These are phyloP conservation scores for Eristalinus sepulchralis DNA, from an alignment of 2,888 invertebrate genomes.

Conservation along the genomic window DNA sequence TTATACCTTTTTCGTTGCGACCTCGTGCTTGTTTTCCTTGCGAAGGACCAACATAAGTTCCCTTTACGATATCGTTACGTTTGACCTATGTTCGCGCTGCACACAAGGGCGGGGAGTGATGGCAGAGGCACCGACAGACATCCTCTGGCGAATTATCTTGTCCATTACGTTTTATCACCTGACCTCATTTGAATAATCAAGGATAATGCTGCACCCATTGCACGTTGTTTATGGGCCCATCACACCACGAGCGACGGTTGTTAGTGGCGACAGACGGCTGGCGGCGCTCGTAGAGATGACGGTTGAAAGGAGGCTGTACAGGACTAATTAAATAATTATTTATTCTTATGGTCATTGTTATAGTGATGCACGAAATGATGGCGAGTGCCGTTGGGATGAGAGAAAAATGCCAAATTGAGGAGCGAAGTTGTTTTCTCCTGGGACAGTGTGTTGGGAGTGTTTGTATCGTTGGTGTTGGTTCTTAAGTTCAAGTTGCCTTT, in stretches of 20 bases:
- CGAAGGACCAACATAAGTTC: slow-evolving; percentile 37
- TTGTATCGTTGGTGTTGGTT: too few species aligned
- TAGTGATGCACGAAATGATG: too few species aligned
- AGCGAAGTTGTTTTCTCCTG: too few species aligned
- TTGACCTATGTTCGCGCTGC: slow-evolving; percentile 53
- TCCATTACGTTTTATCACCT: slow-evolving; percentile 62
- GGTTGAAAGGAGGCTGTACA: too few species aligned
- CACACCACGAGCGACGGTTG: background rate
- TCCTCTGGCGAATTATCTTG: slow-evolving; percentile 21
- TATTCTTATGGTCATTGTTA: too few species aligned
- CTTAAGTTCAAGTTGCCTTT: too few species aligned
- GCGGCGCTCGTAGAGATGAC: too few species aligned
- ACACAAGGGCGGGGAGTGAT: background rate
- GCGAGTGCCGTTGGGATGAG: too few species aligned
- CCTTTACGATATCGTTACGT: slow-evolving; percentile 50
- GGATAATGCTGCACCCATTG: slow-evolving; percentile 50
- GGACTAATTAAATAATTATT: too few species aligned
- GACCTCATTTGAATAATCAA: slow-evolving; percentile 61
- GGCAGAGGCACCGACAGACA: background rate
- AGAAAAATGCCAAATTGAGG: too few species aligned
- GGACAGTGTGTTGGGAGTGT: too few species aligned
- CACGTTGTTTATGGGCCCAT: slow-evolving; percentile 32
- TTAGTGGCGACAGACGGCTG: too few species aligned
- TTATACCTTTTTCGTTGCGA: background rate
- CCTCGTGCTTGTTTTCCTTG: background rate